Evolutionary conservation across 1,140 invertebrate species (phyloP).

Genomic region (Watersipora subatra): DNA sequence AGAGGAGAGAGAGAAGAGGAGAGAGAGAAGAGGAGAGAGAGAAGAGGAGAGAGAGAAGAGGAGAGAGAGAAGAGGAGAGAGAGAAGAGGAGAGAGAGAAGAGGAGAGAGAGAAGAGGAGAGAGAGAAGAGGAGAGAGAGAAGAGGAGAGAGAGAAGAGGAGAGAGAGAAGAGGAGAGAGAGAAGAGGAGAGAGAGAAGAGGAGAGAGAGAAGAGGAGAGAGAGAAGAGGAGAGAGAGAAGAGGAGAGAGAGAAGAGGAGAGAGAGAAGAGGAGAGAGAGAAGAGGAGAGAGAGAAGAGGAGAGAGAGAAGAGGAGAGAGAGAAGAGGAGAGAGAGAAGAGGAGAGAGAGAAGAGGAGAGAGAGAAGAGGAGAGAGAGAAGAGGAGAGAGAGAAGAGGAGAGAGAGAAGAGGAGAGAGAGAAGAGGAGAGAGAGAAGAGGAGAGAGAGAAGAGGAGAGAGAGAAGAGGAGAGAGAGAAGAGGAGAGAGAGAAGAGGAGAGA

Average conservation of each 20-base stretch:
- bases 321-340: conserved; percentile 1
- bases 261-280: not conserved
- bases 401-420: no score
- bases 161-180: conserved; percentile 3
- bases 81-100: not conserved
- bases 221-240: not conserved
- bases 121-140: not conserved
- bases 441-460: no score
- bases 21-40: conserved; percentile 1
- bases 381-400: no score
- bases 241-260: not conserved
- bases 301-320: not conserved
- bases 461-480: no score
- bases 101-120: not conserved
- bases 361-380: not conserved
- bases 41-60: not conserved
- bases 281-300: not conserved
- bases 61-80: conserved; percentile 10
- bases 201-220: not conserved
- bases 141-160: not conserved
- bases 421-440: no score
- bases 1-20: not conserved
- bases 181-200: conserved; percentile 1
- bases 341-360: not conserved
- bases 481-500: no score